Evolutionary conservation across 53 echinoderm and acorn worm species (phyloP), one percentile per base, ranked within the genome.

Genomic region (Patiria pectinifera): DNA sequence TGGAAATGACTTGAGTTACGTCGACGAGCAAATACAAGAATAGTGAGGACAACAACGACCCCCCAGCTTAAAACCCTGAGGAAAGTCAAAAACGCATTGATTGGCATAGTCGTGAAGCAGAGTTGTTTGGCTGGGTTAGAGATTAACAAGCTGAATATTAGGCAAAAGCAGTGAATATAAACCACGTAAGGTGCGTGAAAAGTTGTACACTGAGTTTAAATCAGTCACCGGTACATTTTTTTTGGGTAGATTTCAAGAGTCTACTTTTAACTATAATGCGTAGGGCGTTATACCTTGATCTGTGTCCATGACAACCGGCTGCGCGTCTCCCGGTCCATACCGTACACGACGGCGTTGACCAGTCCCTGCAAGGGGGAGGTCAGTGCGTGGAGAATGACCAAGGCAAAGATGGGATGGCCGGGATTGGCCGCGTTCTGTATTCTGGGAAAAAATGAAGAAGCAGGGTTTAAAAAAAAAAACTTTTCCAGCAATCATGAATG

Each of bases 271-370:
- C 22, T 35, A 8, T 23, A 21, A 76, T 24, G 11, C 25, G 82
- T 71, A 15, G 15, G 26, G 19, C 46, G 11, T 48, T 85, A 60
- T 84, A 96, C 98, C 95, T 96, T 98, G 24, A 98, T 95, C 85
- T 99, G 99, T 4, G 95, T 85, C 97, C 97, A 99, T 24, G 96
- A 88, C 10, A 98, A 88, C 59, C 96, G 83, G 76, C 96, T 98
- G 2, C 95, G 95, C 2, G 98, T 98, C 93, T 99, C 99, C 22
- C 95, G 92, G 75, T 99, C 99, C 83, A 99, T 25, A 7, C 99
- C 99, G 89, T 99, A 99, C 16, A 97, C 99, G 11, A 99, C 86
- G 7, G 99, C 96, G 76, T 99, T 99, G 53, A 99, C 93, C 48
- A 95, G 79, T 12, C 99, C 99, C 60, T 96, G 95, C 18, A 99